Evolutionary conservation across 1,140 invertebrate genomes (phyloP).

Genomic region (Episyrphus balteatus): DNA sequence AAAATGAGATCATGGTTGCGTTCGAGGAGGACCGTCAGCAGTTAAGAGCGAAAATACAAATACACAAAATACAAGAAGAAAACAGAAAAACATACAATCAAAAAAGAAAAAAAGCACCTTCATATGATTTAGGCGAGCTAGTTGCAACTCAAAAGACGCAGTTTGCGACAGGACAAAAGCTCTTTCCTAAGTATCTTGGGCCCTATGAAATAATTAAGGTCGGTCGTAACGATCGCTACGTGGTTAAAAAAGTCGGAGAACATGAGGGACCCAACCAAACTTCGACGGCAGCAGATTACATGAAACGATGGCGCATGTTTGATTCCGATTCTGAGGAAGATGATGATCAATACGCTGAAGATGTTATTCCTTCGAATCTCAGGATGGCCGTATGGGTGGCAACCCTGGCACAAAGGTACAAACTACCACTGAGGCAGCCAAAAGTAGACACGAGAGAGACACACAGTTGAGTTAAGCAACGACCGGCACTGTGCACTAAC

Average conservation of each 20-base stretch:
- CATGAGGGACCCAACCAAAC: conserved; percentile 17
- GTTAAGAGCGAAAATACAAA: conserved; percentile 15
- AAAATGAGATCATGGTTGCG: conserved; percentile 18
- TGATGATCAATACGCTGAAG: conserved; percentile 1
- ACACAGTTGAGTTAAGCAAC: no score
- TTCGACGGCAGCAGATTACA: conserved; percentile 20
- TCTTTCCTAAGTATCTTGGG: conserved; percentile 25
- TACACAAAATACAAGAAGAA: conserved; percentile 27
- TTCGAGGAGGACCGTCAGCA: conserved; percentile 10
- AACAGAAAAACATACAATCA: conserved; percentile 22
- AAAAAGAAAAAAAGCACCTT: conserved; percentile 14
- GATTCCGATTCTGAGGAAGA: neutral
- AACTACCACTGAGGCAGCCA: no score
- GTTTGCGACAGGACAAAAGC: conserved; percentile 23
- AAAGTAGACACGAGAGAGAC: no score
- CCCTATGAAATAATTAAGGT: conserved; percentile 22
- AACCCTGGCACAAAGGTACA: no score
- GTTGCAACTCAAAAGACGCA: conserved; percentile 35
- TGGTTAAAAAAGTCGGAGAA: conserved; percentile 14
- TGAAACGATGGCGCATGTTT: conserved; percentile 23
- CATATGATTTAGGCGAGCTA: conserved; percentile 24
- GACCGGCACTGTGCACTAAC: no score
- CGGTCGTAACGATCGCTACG: conserved; percentile 21
- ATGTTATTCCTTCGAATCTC: no score
- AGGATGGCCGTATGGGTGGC: no score